Conservation (phyloP, 92 coral and sea anemone genomes). For the Muricea muricata region DNA sequence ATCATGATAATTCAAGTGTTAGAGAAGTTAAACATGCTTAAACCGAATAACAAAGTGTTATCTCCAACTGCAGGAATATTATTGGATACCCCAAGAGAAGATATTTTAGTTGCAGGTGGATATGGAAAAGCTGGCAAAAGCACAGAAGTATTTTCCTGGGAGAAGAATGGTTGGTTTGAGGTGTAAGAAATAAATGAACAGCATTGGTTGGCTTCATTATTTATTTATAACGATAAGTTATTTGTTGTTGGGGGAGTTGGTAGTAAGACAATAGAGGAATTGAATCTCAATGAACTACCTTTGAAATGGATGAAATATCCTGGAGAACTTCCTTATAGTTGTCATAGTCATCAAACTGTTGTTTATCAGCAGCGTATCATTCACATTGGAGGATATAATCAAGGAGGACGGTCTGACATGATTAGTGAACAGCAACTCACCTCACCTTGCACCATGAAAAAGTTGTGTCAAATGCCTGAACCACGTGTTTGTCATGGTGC, state of each 20-base stretch:
- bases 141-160: background rate
- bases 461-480: conserved; percentile 18
- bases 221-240: background rate
- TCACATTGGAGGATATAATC: background rate
- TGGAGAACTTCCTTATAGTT: background rate
- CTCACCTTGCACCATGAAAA: background rate
- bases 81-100: too few relatives aligned
- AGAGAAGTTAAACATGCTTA: too few relatives aligned
- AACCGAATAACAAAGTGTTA: too few relatives aligned
- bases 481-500: conserved; percentile 27
- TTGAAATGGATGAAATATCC: background rate
- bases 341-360: background rate
- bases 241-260: background rate
- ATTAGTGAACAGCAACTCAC: background rate
- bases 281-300: background rate
- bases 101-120: too few relatives aligned
- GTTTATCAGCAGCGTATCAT: background rate
- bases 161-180: conserved; percentile 3
- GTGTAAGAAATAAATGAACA: background rate
- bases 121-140: background rate
- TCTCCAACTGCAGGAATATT: too few relatives aligned
- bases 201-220: background rate
- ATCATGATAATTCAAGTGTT: too few relatives aligned
- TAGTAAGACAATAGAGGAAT: background rate
- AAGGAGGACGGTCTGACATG: background rate